These are phyloP conservation scores for Sinocyclocheilus maitianheensis DNA, from an alignment of 2,113 vertebrate species.

Conservation along the genomic window DNA sequence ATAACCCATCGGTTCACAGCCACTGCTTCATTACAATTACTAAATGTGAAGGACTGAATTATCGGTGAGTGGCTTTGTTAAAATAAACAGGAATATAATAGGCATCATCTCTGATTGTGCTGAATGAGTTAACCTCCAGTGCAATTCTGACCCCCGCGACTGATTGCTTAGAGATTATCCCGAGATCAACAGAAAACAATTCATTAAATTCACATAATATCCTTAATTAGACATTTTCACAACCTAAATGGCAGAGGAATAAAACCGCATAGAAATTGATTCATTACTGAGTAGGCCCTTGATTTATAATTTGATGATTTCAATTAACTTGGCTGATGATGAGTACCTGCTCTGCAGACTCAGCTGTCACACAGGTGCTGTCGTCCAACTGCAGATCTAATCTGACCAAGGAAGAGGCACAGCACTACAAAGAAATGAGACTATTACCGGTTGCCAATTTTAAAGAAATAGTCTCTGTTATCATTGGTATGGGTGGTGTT, in stretches of 20 bases:
- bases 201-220: constrained; percentile 32
- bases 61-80: not conserved
- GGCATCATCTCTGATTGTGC: not conserved
- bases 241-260: constrained; percentile 26
- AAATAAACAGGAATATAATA: not conserved
- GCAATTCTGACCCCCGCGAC: not conserved
- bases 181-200: constrained; percentile 37
- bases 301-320: constrained; percentile 62
- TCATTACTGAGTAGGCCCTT: constrained; percentile 73
- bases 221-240: constrained; percentile 46
- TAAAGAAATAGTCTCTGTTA: constrained; percentile 60
- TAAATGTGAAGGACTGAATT: not conserved
- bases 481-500: not conserved
- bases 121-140: constrained; percentile 7
- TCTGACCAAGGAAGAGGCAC: not conserved
- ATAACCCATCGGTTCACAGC: not conserved
- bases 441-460: constrained; percentile 66
- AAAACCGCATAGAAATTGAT: constrained; percentile 64
- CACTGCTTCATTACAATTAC: not conserved
- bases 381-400: not conserved
- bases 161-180: constrained; percentile 36
- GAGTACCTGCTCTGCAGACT: constrained; percentile 22
- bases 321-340: constrained; percentile 27
- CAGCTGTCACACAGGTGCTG: not conserved
- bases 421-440: constrained; percentile 31